These are phyloP conservation scores for Cheirogaleus medius DNA, from an alignment of 2,113 vertebrate species.

Conservation along the genomic window DNA sequence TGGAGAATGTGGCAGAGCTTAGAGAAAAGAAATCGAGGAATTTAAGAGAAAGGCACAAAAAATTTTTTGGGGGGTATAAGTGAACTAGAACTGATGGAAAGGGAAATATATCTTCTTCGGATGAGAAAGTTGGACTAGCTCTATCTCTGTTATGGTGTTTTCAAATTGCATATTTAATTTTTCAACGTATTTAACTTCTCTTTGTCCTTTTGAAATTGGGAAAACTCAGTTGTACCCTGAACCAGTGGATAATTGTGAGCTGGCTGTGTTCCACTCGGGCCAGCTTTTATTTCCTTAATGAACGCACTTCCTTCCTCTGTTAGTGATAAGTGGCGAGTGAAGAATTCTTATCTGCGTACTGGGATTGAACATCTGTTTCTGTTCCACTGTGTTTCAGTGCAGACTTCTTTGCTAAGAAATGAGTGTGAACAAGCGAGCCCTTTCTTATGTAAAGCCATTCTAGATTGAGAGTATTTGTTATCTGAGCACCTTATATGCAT, in stretches of 20 bases:
- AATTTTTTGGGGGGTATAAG: not conserved
- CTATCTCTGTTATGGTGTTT: not conserved
- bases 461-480: constrained; percentile 31
- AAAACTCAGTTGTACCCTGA: constrained; percentile 61
- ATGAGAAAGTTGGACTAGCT: not conserved
- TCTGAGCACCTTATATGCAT: not conserved
- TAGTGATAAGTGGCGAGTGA: constrained; percentile 69
- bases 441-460: not conserved
- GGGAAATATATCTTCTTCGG: not conserved
- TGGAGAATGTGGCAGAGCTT: not conserved
- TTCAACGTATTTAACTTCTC: constrained; percentile 1
- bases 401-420: constrained; percentile 56
- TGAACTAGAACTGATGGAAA: not conserved
- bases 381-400: constrained; percentile 50
- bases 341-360: constrained; percentile 21
- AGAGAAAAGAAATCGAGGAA: not conserved
- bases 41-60: not conserved
- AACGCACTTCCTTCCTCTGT: constrained; percentile 71
- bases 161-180: not conserved
- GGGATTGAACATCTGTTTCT: constrained; percentile 77
- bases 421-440: constrained; percentile 26
- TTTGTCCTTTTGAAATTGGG: constrained; percentile 65
- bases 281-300: constrained; percentile 66
- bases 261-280: constrained; percentile 60
- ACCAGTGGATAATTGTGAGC: constrained; percentile 54